These are phyloP conservation scores for Mormyrops boulengeri DNA, from an alignment of 2,797 vertebrate species.

Conservation along the genomic window DNA sequence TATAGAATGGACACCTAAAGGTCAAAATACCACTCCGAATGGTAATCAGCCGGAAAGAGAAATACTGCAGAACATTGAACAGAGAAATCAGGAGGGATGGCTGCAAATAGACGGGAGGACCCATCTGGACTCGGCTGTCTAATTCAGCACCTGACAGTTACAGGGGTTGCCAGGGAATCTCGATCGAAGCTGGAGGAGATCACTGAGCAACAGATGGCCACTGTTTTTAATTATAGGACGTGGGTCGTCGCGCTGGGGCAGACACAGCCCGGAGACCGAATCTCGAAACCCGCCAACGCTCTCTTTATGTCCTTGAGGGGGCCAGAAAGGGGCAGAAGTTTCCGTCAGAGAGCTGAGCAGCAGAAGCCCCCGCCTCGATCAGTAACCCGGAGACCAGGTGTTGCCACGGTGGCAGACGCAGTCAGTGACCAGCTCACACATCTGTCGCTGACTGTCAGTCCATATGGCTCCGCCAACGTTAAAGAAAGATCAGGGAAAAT, in stretches of 20 bases:
- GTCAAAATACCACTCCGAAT: neutral
- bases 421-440: conserved; percentile 15
- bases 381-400: no score
- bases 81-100: neutral
- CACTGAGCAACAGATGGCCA: neutral
- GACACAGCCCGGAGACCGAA: neutral
- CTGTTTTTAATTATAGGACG: conserved; percentile 1
- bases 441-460: conserved; percentile 30
- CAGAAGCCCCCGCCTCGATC: neutral
- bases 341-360: neutral
- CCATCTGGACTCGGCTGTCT: neutral
- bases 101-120: neutral
- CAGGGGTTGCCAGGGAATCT: neutral
- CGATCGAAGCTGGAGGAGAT: neutral
- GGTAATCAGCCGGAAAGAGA: neutral
- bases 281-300: neutral
- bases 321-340: neutral
- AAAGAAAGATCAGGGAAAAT: neutral
- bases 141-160: neutral
- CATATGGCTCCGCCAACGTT: neutral
- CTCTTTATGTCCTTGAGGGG: neutral
- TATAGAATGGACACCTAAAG: neutral
- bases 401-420: no score
- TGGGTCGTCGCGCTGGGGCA: neutral
- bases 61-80: neutral